Base-by-base conservation (phyloP, 2,797 vertebrate species). In the Vultur gryphus region DNA sequence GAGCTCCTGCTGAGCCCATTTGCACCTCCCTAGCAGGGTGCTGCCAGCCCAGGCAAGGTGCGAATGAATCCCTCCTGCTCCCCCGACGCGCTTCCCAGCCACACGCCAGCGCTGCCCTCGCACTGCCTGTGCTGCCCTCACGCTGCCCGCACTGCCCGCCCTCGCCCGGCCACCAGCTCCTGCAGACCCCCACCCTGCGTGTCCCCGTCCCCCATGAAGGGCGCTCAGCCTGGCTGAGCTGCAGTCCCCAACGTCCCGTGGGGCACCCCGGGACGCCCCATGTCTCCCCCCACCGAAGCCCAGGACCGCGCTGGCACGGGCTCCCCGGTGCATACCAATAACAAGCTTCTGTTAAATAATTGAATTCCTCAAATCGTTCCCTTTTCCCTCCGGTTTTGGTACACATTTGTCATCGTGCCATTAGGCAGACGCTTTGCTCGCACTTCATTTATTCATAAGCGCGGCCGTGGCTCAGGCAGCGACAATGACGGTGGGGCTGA, bases 291-390 rank as follows among this genome's bases (percentile, higher is more conserved):
- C 0, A 0, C 16, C 8, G 0, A 33, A 25, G 11, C 80, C 19
- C 0, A 7, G 51, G 73, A 26, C 84, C 0, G 0, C 1, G 2
- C 70, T 44, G 88, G 37, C 69, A 9, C n/a, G 3, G 44, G 43
- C 11, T 94, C 96, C 90, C 96, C 21, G 0, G 91, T 41, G 79
- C 89, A 18, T 28, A 73, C 89, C 91, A 72, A 90, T 75, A 89
- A 94, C 92, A 95, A 96, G 89, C 76, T 93, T 62, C 84, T 90
- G 73, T 33, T 97, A 70, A 96, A 97, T 97, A 97, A 97, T 96
- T 96, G 64, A 97, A 87, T 76, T 71, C 81, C 64, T 89, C 94
- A 95, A 97, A 97, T 96, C 28, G 79, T 87, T 97, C 90, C 51
- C 84, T 96, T 97, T 73, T 92, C 93, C 96, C 94, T 84, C 87